Evolutionary conservation across 2,113 vertebrate species (phyloP).

Genomic region (Pan troglodytes): NHGRI_mPanTro3-v2.1_pri NC_072415.2:65862001-65862500

Average conservation of each 20-base stretch:
- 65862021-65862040: neutral
- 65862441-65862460: neutral
- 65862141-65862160: neutral
- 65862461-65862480: neutral
- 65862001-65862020: neutral
- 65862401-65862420: neutral
- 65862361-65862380: neutral
- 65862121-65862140: neutral
- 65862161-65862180: slow-evolving; percentile 41
- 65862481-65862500: neutral
- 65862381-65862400: neutral
- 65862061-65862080: neutral
- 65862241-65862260: neutral
- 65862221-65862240: neutral
- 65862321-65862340: neutral
- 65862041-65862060: neutral
- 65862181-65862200: neutral
- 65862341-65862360: neutral
- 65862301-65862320: neutral
- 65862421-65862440: neutral
- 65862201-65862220: neutral
- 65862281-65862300: neutral
- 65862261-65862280: neutral
- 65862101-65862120: neutral
- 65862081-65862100: neutral